These are phyloP conservation scores for Heterotilapia buettikoferi DNA, from an alignment of 2,113 vertebrate species.

Conservation along the genomic window DNA sequence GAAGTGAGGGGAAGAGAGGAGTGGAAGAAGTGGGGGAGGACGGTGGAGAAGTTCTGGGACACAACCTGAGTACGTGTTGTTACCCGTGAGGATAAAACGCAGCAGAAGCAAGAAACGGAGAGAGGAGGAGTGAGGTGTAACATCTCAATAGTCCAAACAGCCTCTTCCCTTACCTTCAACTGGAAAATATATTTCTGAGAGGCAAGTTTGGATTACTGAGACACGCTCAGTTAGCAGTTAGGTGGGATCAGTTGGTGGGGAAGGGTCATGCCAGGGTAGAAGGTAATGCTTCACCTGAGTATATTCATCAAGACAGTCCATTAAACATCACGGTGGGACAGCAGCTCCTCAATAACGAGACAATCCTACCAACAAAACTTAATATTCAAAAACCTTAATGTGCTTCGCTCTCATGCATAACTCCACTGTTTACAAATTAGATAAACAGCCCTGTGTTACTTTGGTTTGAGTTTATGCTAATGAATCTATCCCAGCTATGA, in stretches of 20 bases:
- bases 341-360: constrained; percentile 6
- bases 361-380: neutral
- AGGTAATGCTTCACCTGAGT: constrained; percentile 31
- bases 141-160: constrained; percentile 46
- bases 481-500: neutral
- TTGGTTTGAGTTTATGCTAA: neutral
- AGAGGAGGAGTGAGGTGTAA: neutral
- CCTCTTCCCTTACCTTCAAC: neutral
- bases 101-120: neutral
- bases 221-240: neutral
- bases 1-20: constrained; percentile 48
- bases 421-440: neutral
- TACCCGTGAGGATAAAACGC: neutral
- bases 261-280: constrained; percentile 13
- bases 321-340: neutral
- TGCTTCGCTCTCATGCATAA: constrained; percentile 7
- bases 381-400: neutral
- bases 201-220: constrained; percentile 44
- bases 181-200: neutral
- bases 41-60: constrained; percentile 4
- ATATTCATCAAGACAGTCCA: constrained; percentile 42
- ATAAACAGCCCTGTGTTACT: neutral
- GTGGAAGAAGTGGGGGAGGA: neutral
- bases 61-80: constrained; percentile 5
- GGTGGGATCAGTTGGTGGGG: neutral